A percentile compares a stretch with the other conserved stretches of the same genome.
phyloP scores from a whole-genome alignment of 1,140 invertebrate species.

The Phenacoccus solenopsis region DNA sequence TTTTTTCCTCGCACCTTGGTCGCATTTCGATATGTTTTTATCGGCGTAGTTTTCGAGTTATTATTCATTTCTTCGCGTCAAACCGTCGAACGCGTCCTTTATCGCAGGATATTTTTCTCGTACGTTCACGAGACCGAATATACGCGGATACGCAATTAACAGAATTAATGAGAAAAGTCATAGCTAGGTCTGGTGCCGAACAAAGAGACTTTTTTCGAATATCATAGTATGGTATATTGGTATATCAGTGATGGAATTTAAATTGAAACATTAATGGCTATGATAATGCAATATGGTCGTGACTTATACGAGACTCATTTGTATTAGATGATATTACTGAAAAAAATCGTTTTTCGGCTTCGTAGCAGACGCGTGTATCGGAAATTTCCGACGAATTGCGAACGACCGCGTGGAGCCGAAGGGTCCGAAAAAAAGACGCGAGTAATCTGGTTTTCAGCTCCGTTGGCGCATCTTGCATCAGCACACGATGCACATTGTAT shows the following conservation, averaged over 20 bases:
- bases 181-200: too few species aligned
- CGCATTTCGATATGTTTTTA: slow-evolving; percentile 1
- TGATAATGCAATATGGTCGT: background rate
- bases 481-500: background rate
- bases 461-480: too few species aligned
- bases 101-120: background rate
- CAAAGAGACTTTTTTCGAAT: too few species aligned
- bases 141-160: background rate
- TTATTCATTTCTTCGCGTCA: background rate
- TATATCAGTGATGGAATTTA: background rate
- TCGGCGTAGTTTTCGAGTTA: slow-evolving; percentile 8
- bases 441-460: too few species aligned
- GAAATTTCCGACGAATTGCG: too few species aligned
- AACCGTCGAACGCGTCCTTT: background rate
- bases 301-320: background rate
- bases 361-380: background rate
- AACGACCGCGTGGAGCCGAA: too few species aligned
- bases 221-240: too few species aligned
- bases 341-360: too few species aligned
- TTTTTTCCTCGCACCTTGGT: background rate
- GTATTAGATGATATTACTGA: too few species aligned
- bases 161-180: background rate
- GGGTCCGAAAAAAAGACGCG: too few species aligned
- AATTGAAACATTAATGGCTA: background rate
- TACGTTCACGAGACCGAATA: background rate